Conservation (phyloP, 2,113 vertebrate species). For the Nibea coibor region DNA sequence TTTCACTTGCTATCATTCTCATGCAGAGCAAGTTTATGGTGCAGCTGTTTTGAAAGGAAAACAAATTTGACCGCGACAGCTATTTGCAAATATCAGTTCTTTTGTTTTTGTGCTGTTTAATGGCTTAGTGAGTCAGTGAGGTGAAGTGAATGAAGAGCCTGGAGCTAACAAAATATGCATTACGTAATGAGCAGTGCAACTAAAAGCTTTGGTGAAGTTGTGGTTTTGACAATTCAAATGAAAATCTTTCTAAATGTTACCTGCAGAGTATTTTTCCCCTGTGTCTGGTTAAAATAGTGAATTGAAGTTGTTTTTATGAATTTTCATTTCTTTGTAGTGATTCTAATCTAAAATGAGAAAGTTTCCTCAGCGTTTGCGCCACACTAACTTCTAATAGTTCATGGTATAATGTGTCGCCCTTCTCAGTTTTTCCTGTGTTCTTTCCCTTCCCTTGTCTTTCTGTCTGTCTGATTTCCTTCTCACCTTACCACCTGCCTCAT, state of each 20-base stretch:
- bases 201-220: background rate
- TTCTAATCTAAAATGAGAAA: background rate
- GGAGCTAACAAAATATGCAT: background rate
- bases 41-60: background rate
- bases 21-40: conserved; percentile 8
- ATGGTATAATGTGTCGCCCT: too few relatives aligned
- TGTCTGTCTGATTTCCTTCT: too few relatives aligned
- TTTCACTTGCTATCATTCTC: conserved; percentile 16
- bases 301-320: background rate
- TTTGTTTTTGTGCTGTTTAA: background rate
- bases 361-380: background rate
- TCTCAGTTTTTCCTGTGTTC: too few relatives aligned
- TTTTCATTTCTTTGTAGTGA: background rate
- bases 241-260: background rate
- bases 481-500: too few relatives aligned
- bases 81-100: conserved; percentile 6
- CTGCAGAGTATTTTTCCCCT: background rate
- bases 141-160: background rate
- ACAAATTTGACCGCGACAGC: conserved; percentile 30
- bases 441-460: too few relatives aligned
- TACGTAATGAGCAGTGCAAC: background rate
- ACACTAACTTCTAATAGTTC: background rate
- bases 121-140: background rate
- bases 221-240: background rate
- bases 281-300: background rate